phyloP scores from a whole-genome alignment of 2,797 vertebrate species.

The Euphonia xanthogaster region DNA sequence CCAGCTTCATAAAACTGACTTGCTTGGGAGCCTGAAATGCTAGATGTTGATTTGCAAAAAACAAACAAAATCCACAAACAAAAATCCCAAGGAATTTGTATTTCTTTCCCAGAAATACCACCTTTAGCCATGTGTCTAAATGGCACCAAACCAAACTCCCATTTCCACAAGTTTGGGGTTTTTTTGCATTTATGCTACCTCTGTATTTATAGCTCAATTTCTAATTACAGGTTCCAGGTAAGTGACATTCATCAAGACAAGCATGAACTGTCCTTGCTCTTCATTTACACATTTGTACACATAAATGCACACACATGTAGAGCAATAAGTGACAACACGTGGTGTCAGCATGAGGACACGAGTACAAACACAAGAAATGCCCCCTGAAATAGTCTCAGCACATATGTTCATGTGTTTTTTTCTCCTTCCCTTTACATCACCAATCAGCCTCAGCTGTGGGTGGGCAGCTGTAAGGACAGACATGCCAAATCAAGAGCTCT shows the following conservation, averaged over 20 bases:
- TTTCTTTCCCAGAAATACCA: neutral
- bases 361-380: neutral
- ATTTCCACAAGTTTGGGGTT: neutral
- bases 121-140: rapidly evolving
- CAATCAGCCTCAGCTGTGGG: neutral
- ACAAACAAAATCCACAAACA: neutral
- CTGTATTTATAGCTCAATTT: neutral
- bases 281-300: neutral
- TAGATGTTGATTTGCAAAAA: neutral
- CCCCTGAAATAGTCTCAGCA: neutral
- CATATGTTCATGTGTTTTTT: neutral
- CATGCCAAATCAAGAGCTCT: neutral
- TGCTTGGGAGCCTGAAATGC: neutral
- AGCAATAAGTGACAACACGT: neutral
- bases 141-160: neutral
- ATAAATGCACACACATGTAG: no score
- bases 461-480: neutral
- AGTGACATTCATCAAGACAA: neutral
- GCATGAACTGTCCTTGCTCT: neutral
- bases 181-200: neutral
- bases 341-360: neutral
- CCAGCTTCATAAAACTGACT: neutral
- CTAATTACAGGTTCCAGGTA: neutral
- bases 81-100: neutral
- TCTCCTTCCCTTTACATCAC: neutral